phyloP scores from a whole-genome alignment of 2,888 invertebrate genomes.

The Tetranychus piercei region DNA sequence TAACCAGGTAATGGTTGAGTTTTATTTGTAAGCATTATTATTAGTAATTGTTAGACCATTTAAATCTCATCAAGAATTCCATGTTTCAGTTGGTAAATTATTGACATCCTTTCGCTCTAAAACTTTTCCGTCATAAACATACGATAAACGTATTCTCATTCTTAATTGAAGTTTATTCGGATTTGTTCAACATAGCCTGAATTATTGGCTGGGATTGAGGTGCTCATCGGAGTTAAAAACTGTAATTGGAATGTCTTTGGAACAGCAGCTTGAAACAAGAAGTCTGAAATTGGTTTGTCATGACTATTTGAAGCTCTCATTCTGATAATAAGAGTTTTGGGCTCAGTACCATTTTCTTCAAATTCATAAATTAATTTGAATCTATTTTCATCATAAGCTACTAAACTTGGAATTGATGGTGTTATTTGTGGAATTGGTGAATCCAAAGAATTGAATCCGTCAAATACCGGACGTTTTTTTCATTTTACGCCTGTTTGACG shows the following conservation, averaged over 20 bases:
- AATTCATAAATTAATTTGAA: slow-evolving; percentile 57
- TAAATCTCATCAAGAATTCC: not conserved
- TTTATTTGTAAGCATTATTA: no score
- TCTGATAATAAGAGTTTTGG: slow-evolving; percentile 49
- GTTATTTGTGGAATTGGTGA: not conserved
- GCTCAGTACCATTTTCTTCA: slow-evolving; percentile 33
- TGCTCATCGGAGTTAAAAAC: slow-evolving; percentile 83
- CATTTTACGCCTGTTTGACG: no score
- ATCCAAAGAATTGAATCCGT: slow-evolving; percentile 9
- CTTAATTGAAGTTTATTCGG: slow-evolving; percentile 61
- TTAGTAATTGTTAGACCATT: not conserved
- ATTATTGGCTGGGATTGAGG: slow-evolving; percentile 58
- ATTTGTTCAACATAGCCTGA: slow-evolving; percentile 60
- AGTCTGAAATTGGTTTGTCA: slow-evolving; percentile 57
- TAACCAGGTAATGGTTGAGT: no score
- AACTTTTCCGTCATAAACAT: slow-evolving; percentile 57
- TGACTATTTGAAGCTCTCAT: slow-evolving; percentile 62
- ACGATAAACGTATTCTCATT: slow-evolving; percentile 77
- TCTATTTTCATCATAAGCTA: slow-evolving; percentile 67
- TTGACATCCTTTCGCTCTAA: slow-evolving; percentile 83
- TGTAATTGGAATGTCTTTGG: slow-evolving; percentile 90
- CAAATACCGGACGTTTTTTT: no score
- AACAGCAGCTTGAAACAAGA: slow-evolving; percentile 88
- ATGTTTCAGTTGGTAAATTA: slow-evolving; percentile 47
- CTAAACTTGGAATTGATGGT: slow-evolving; percentile 33